These are phyloP conservation scores for Cheumatopsyche charites DNA, from an alignment of 1,140 invertebrate genomes.

Conservation along the genomic window DNA sequence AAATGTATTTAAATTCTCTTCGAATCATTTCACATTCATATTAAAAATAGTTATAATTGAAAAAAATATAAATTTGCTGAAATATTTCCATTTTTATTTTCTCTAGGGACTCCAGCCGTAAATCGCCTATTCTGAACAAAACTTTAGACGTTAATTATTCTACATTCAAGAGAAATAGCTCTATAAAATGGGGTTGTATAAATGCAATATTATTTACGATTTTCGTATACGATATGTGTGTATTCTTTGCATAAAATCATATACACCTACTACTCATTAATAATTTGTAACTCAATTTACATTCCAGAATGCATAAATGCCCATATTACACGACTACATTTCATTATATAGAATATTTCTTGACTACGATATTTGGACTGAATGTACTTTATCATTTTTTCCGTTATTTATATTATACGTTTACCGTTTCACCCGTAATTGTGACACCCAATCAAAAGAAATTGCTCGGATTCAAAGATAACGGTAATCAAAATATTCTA, in stretches of 20 bases:
- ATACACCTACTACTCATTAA: no score
- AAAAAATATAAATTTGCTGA: no score
- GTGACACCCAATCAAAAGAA: constrained; percentile 41
- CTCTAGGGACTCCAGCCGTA: constrained; percentile 38
- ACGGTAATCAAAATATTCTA: constrained; percentile 36
- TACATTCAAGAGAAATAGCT: constrained; percentile 36
- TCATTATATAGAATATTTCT: constrained; percentile 45
- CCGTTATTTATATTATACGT: constrained; percentile 40
- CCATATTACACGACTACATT: constrained; percentile 41
- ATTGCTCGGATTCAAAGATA: constrained; percentile 43
- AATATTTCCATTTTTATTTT: neutral
- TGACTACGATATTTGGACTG: constrained; percentile 43
- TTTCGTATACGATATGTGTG: constrained; percentile 45
- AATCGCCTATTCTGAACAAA: constrained; percentile 40
- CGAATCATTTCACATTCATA: no score
- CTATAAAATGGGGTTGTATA: constrained; percentile 45
- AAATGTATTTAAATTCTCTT: no score
- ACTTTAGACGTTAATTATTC: constrained; percentile 42
- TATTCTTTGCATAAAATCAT: neutral
- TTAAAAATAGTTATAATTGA: no score
- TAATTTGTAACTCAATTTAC: constrained; percentile 25
- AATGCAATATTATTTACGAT: constrained; percentile 41
- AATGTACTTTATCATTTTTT: constrained; percentile 45
- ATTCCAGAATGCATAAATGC: constrained; percentile 45
- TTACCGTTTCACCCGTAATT: constrained; percentile 37